Percentiles rank a stretch among this genome's conserved stretches.
Conservation (phyloP, 2,797 vertebrate species). For the Pantherophis alleghaniensis region DNA sequence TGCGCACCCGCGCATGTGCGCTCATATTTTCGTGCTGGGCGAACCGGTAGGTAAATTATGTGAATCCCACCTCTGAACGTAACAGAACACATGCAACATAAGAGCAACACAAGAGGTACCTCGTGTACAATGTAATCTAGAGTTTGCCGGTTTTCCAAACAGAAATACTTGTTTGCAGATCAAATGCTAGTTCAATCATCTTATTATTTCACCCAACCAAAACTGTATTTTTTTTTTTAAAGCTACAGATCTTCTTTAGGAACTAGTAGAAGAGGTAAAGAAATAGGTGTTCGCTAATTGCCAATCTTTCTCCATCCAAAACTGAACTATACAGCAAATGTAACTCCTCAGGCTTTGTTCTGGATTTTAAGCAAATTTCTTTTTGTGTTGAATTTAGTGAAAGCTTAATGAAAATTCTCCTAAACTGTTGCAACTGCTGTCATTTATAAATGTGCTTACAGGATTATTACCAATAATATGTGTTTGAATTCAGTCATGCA, state of each 20-base stretch:
- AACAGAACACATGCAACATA: background rate
- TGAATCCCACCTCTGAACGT: background rate
- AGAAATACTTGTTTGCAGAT: background rate
- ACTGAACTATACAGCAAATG: background rate
- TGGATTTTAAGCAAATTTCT: background rate
- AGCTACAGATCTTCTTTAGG: background rate
- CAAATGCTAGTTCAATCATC: background rate
- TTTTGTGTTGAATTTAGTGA: background rate
- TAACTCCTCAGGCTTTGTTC: background rate
- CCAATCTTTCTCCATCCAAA: background rate
- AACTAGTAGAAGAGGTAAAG: background rate
- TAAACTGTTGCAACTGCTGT: background rate
- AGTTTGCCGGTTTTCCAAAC: background rate
- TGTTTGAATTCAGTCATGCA: background rate
- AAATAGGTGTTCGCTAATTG: background rate
- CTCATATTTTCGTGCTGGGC: too few relatives aligned
- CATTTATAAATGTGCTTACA: background rate
- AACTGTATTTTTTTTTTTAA: background rate
- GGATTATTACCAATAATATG: background rate
- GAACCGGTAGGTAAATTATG: too few relatives aligned
- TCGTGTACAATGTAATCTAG: background rate
- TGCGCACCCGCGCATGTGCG: accelerated
- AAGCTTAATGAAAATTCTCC: background rate
- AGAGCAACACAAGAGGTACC: too few relatives aligned
- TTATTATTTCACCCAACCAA: background rate